Evolutionary conservation across 2,888 invertebrate genomes (phyloP), one percentile per base, ranked within the genome.

Genomic region (Cantharis rustica): DNA sequence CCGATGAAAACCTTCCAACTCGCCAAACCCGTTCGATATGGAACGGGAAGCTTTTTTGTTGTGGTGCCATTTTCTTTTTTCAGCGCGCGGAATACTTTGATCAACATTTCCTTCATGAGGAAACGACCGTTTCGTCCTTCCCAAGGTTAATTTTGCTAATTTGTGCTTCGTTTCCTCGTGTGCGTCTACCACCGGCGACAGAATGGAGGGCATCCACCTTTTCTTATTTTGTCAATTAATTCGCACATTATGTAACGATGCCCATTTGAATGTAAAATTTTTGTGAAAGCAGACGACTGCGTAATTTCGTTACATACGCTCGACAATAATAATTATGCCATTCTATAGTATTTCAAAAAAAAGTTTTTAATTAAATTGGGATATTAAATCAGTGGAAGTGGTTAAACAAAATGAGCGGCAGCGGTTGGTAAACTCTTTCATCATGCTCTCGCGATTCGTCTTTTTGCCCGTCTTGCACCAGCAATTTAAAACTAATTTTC

Each of bases 391-490:
- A 23, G 23, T 69, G 68, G 63, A 71, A 61, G 31, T 47, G 72
- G 72, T 64, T 73, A 20, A 72, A 68, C 69, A 72, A 75, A 80
- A 80, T 76, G 72, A 78, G 75, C 77, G 81, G 79, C 79, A 80
- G 81, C 80, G 77, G 77, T 75, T 62, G 76, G 64, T 23, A 79
- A 79, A 71, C 79, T 79, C 83, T 83, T 83, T 83, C 83, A 83
- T 83, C 81, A 80, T 79, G 80, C 75, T 79, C 78, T 77, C 75
- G 76, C 20, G 64, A 66, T n/a, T 66, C 64, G 64, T 76, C 70
- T 74, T 71, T 79, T 78, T 79, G 75, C 78, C 71, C 66, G 63
- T 47, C 72, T 71, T 75, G 71, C 71, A 73, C 78, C 71, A 71
- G 78, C 69, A 78, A 78, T 78, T 78, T 78, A 78, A 78, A 78